Evolutionary conservation across 2,888 invertebrate species (phyloP), one percentile per base, ranked within the genome.

Genomic region (Ceriagrion tenellum): DNA sequence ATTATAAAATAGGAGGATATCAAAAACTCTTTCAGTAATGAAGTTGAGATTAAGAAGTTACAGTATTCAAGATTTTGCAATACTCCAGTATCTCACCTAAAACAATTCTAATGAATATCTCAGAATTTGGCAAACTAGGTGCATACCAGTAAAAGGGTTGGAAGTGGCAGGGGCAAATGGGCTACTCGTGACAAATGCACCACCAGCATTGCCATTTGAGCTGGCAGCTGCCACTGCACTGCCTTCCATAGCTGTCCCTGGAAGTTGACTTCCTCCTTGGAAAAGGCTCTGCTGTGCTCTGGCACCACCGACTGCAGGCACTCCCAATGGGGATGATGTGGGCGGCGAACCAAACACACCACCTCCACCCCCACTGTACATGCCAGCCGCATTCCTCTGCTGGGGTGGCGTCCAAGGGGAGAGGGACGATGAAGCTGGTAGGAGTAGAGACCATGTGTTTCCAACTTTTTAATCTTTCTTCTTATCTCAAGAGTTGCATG

Each of bases 141-240:
- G 95, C 95, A 18, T 69, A 96, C 96, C 96, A 95, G 96, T 95
- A 88, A 96, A 96, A 20, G 96, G 96, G 90, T 96, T 96, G 20
- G 95, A 95, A 59, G 95, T 91, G 63, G 88, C 95, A 95, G 63
- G 59, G 55, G 59, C 59, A 20, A 95, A 95, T 81, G 93, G 40
- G 59, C 95, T 88, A n/a, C 89, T 90, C 35, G 95, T 40, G n/a
- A 90, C 74, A 95, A 95, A 95, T 18, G 69, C 95, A 93, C 93
- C 90, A 55, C 74, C 40, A 16, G 88, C 35, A 35, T 88, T 95
- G 59, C 88, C 95, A 55, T 91, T 88, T 81, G 74, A 88, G 56
- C 56, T 90, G 90, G 47, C 91, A 26, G 88, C 74, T 30, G 55
- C 88, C 55, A 95, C 95, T 88, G 81, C 59, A 63, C 95, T 93